Base-by-base conservation (phyloP, 2,888 invertebrate genomes). In the Eulithis testata region DNA sequence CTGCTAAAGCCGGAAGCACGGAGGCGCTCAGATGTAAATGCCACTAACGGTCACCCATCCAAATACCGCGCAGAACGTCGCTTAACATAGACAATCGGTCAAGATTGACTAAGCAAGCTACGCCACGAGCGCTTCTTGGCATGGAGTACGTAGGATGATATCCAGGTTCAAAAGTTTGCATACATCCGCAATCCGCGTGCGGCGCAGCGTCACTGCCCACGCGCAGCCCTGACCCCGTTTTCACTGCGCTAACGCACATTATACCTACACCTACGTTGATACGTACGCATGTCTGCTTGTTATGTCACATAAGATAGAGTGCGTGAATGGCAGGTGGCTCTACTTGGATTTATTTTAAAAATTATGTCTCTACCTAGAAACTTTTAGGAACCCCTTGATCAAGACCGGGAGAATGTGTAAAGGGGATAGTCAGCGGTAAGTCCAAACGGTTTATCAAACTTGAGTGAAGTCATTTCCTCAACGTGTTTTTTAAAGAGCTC, bases 221-320 rank as follows among this genome's bases (percentile, higher is more conserved):
- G 77, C 70, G 77, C 82, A 85, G 79, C 91, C 90, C 75, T 90
- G 91, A 90, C 91, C 90, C 80, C 84, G 84, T 89, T 90, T 84
- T 83, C 83, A 77, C 82, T 81, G 85, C 83, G 81, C 77, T 73
- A 68, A 74, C 81, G 79, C 82, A 77, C 67, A 9, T 14, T 36
- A 44, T 47, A 63, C 65, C 50, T 63, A 61, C 12, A 11, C 57
- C 50, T 14, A 11, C 37, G 63, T 55, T 60, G 58, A 12, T 56
- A 49, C 47, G 58, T 60, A 70, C 65, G 72, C 63, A 63, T 74
- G 78, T 76, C 78, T 62, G 75, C 57, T 73, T 78, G 81, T 87
- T 88, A 87, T 88, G 88, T 88, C 88, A 88, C 83, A 78, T 73
- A 77, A 80, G 82, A 73, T 77, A 8, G 43, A 60, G 55, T 55